Conservation (phyloP, 2,113 vertebrate genomes). For the Manacus vitellinus region DNA sequence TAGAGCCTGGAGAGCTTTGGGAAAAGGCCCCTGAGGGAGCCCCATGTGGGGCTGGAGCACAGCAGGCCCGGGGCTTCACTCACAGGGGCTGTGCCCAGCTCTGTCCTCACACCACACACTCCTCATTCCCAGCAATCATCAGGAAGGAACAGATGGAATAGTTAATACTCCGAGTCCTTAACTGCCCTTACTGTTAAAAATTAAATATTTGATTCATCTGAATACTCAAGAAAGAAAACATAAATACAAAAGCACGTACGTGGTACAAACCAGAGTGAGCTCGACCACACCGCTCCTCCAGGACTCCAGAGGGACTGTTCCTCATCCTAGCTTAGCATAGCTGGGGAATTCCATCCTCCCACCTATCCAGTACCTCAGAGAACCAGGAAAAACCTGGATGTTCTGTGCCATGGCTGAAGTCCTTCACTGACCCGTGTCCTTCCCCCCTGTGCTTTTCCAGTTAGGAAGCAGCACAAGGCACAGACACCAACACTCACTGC, state of each 20-base stretch:
- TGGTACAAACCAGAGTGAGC: background rate
- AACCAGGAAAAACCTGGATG: background rate
- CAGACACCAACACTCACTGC: background rate
- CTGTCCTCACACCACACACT: background rate
- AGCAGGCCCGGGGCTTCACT: accelerated
- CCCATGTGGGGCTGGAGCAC: background rate
- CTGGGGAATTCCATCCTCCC: background rate
- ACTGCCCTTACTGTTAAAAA: slow-evolving; percentile 4
- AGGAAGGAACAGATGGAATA: background rate
- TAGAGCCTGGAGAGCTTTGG: background rate
- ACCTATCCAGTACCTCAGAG: background rate
- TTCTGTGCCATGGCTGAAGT: background rate
- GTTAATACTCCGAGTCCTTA: background rate
- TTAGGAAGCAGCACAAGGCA: background rate
- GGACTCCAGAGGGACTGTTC: background rate
- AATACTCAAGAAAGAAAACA: slow-evolving; percentile 57
- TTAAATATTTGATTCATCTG: slow-evolving; percentile 63
- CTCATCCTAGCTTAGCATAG: slow-evolving; percentile 16
- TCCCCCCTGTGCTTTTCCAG: background rate
- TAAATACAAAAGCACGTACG: slow-evolving; percentile 69
- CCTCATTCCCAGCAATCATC: background rate
- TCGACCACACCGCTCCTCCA: background rate
- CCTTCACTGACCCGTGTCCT: background rate
- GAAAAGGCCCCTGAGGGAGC: background rate
- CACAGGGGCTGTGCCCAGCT: background rate